Percentiles rank a stretch among this genome's conserved stretches.
These are phyloP conservation scores for Tenebrosternarchus preto DNA, from an alignment of 2,113 vertebrate species.

Conservation along the genomic window DNA sequence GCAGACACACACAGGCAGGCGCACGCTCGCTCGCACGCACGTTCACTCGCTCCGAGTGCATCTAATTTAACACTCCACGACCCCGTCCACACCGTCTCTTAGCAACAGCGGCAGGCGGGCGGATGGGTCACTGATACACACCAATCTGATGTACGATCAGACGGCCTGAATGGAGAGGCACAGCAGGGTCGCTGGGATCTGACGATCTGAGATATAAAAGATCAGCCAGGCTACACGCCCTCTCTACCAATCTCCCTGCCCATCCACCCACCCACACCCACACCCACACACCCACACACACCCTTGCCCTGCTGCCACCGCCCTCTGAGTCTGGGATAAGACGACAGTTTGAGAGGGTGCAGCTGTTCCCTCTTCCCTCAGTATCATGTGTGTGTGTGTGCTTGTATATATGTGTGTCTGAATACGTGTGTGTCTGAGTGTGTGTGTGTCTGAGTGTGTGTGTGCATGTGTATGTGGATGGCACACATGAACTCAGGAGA, in stretches of 20 bases:
- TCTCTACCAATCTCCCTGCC: no score
- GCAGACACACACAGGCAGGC: not conserved
- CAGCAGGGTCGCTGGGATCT: not conserved
- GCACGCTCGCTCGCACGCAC: not conserved
- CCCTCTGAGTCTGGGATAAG: no score
- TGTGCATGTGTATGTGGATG: not conserved
- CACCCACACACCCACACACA: not conserved
- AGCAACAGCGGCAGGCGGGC: constrained; percentile 62
- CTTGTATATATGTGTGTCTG: not conserved
- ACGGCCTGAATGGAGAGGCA: not conserved
- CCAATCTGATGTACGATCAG: constrained; percentile 44
- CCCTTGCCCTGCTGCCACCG: not conserved
- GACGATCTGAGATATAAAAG: constrained; percentile 18
- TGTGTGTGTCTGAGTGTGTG: constrained; percentile 4
- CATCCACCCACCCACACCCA: no score
- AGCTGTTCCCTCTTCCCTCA: constrained; percentile 32
- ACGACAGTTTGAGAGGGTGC: constrained; percentile 15
- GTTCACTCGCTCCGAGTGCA: constrained; percentile 44
- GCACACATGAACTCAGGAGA: not conserved
- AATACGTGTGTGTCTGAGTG: no score
- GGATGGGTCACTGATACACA: constrained; percentile 35
- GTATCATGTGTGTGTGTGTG: not conserved
- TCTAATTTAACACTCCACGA: constrained; percentile 60
- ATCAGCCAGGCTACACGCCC: not conserved
- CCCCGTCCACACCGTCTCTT: constrained; percentile 67